These are phyloP conservation scores for Synergus itoensis DNA, from an alignment of 2,888 invertebrate genomes.

Conservation along the genomic window DNA sequence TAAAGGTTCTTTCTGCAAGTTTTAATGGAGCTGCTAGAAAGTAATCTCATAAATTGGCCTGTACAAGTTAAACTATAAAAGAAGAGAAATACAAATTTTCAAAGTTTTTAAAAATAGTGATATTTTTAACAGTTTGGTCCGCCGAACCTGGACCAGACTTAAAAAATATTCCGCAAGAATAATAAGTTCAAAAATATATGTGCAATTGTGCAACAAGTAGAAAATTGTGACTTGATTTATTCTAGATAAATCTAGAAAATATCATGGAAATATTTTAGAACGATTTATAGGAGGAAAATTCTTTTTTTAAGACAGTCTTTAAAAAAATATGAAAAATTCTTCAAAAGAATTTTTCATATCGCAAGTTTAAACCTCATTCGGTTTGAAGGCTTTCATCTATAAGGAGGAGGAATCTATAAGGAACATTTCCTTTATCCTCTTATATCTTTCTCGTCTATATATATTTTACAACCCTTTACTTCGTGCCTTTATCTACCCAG, in stretches of 20 bases:
- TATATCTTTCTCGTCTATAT: background rate
- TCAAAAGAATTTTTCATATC: too few relatives aligned
- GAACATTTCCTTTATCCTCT: background rate
- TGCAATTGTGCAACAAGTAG: background rate
- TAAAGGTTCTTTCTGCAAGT: background rate
- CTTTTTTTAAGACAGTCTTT: too few relatives aligned
- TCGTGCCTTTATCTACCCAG: background rate
- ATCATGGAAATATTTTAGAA: background rate
- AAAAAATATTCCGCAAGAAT: too few relatives aligned
- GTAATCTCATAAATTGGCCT: background rate
- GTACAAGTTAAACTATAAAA: background rate
- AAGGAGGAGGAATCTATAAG: constrained; percentile 9
- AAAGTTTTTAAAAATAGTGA: background rate
- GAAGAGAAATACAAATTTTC: background rate
- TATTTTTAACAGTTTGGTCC: too few relatives aligned
- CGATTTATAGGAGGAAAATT: too few relatives aligned
- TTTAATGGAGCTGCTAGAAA: background rate
- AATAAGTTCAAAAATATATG: too few relatives aligned
- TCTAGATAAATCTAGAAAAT: background rate
- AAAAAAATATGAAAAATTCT: too few relatives aligned
- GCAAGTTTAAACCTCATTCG: background rate
- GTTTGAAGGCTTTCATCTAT: background rate
- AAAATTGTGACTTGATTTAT: background rate
- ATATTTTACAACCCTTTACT: constrained; percentile 15
- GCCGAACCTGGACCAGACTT: too few relatives aligned